Percentiles rank a stretch among this genome's conserved stretches.
Conservation (phyloP, 2,888 invertebrate genomes). For the Alcis repandata region DNA sequence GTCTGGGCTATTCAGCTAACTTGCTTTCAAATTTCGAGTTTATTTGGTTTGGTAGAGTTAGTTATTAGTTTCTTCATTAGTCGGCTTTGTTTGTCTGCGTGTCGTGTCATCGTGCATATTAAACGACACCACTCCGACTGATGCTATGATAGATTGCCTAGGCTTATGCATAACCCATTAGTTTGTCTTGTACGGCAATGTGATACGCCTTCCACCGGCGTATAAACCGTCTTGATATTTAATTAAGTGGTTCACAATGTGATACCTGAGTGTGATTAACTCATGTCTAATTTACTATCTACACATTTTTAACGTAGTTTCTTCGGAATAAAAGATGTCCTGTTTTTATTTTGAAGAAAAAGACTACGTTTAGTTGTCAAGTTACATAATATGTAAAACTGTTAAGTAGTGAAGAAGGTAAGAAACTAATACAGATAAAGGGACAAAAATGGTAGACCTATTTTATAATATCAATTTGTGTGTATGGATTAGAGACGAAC, state of each 20-base stretch:
- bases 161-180: conserved; percentile 45
- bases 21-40: neutral
- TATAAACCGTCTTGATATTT: conserved; percentile 7
- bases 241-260: neutral
- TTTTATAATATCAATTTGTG: too few species aligned
- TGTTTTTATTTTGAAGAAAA: too few species aligned
- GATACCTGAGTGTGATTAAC: neutral
- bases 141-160: conserved; percentile 46
- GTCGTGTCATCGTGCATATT: conserved; percentile 41
- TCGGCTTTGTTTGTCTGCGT: conserved; percentile 40
- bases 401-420: too few species aligned
- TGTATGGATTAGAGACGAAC: too few species aligned
- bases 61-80: conserved; percentile 52
- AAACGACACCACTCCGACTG: conserved; percentile 27
- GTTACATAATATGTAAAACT: too few species aligned
- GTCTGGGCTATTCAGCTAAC: neutral
- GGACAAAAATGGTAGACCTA: too few species aligned
- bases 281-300: neutral
- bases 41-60: conserved; percentile 23
- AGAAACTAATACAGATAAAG: too few species aligned
- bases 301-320: neutral
- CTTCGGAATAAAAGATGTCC: too few species aligned
- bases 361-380: too few species aligned
- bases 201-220: conserved; percentile 12
- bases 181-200: conserved; percentile 34